Evolutionary conservation across 1,140 invertebrate genomes (phyloP), one percentile per base, ranked within the genome.

Genomic region (Calycopis cecrops): DNA sequence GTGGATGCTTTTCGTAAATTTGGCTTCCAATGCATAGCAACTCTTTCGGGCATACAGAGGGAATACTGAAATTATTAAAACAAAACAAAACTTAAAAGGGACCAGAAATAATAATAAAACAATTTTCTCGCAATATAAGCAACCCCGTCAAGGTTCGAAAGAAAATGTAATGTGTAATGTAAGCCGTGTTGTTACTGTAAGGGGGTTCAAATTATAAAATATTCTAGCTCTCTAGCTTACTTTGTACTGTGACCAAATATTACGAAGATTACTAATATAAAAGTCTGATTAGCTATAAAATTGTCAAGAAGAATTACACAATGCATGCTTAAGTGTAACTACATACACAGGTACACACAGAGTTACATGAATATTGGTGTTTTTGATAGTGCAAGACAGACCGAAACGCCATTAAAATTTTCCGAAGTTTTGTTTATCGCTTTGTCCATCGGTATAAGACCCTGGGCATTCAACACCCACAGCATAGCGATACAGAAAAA

Each of bases 21-120:
- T 83, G 83, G 83, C 72, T 86, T 85, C 83, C 83, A 86, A 85
- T 86, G 73, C 81, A 88, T 86, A 68, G 78, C 77, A 65, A 88
- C 85, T 86, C 87, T 87, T 67, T 86, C 81, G 64, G 87, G 87
- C 87, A 88, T 88, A 88, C 79, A 88, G 77, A 89, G 74, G 76
- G 83, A 86, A 74, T 82, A 88, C 85, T 88, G 81, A 79, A 88
- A 90, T 81, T 76, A 62, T 60, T 67, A 80, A 82, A 79, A 83
- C 76, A 86, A 87, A 89, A 86, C 76, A 84, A 79, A 79, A 77
- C 67, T 62, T 80, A 81, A 85, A 70, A 77, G 73, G 55, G 59
- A 69, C 59, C 51, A 67, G 62, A 77, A 60, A 69, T 60, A 62
- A 67, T 66, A 64, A 55, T 59, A 49, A 52, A 56, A 53, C 17